These are phyloP conservation scores for Eupithecia centaureata DNA, from an alignment of 2,888 invertebrate species.

Conservation along the genomic window DNA sequence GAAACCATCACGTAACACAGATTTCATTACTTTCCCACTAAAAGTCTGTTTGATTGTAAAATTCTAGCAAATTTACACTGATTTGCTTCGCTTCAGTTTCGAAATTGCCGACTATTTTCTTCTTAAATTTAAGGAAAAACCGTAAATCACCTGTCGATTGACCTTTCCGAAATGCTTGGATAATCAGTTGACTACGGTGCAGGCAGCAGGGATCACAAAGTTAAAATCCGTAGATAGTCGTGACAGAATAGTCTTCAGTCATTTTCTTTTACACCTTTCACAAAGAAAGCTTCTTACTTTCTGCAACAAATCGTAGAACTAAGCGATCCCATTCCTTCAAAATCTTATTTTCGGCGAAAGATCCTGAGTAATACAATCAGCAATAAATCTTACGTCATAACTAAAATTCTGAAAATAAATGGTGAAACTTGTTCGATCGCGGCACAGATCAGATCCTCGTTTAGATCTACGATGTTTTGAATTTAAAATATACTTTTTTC, in stretches of 20 bases:
- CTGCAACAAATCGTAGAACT: not conserved
- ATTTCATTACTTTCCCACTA: constrained; percentile 2
- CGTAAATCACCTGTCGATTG: constrained; percentile 69
- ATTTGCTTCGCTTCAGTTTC: constrained; percentile 58
- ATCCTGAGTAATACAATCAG: too few species aligned
- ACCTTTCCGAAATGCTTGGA: constrained; percentile 74
- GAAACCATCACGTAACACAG: constrained; percentile 8
- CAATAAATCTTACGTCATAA: too few species aligned
- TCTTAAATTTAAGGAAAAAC: constrained; percentile 48
- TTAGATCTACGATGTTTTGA: too few species aligned
- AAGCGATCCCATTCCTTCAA: too few species aligned
- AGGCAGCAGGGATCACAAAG: constrained; percentile 68
- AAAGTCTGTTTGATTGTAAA: not conserved
- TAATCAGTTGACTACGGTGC: constrained; percentile 76
- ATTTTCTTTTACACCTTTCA: constrained; percentile 37
- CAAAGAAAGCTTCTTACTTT: constrained; percentile 45
- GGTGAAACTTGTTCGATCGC: too few species aligned
- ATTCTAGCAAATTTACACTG: constrained; percentile 20
- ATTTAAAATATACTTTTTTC: too few species aligned
- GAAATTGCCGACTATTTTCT: constrained; percentile 46
- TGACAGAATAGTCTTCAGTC: constrained; percentile 58
- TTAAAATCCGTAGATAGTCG: constrained; percentile 74
- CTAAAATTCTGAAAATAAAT: too few species aligned
- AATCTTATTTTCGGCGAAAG: too few species aligned
- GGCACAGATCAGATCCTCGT: too few species aligned